Evolutionary conservation across 2,113 vertebrate species (phyloP).

Genomic region (Synchiropus splendidus): DNA sequence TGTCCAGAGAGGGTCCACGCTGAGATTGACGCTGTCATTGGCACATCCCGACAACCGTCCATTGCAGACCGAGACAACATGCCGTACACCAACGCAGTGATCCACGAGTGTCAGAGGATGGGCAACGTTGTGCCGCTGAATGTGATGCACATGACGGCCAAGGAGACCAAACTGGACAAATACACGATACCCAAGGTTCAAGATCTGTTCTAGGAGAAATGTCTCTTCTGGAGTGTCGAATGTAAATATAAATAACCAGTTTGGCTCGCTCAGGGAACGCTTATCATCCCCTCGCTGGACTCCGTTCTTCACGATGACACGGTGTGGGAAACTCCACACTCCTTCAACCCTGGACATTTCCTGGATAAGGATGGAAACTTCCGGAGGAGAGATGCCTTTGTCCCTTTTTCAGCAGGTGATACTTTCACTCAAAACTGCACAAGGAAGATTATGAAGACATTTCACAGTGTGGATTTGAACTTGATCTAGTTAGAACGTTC

Average conservation of each 20-base stretch:
- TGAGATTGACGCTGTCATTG: slow-evolving; percentile 63
- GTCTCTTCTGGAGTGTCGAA: too few relatives aligned
- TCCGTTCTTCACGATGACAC: slow-evolving; percentile 71
- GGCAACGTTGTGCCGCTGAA: slow-evolving; percentile 71
- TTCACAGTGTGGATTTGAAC: too few relatives aligned
- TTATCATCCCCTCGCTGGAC: slow-evolving; percentile 69
- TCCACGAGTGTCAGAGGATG: slow-evolving; percentile 79
- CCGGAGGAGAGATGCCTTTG: slow-evolving; percentile 69
- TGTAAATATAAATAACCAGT: too few relatives aligned
- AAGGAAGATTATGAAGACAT: too few relatives aligned
- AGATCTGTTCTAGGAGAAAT: too few relatives aligned
- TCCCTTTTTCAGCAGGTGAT: slow-evolving; percentile 77
- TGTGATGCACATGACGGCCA: slow-evolving; percentile 44
- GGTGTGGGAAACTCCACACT: slow-evolving; percentile 70
- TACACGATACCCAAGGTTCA: slow-evolving; percentile 73
- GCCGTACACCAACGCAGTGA: slow-evolving; percentile 76
- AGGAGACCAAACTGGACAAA: slow-evolving; percentile 56
- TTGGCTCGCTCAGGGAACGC: slow-evolving; percentile 70
- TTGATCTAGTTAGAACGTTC: too few relatives aligned
- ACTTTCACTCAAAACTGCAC: too few relatives aligned
- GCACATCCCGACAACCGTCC: slow-evolving; percentile 43
- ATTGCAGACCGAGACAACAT: slow-evolving; percentile 65
- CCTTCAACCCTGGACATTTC: slow-evolving; percentile 78
- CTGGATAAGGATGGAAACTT: slow-evolving; percentile 71
- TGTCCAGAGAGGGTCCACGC: slow-evolving; percentile 55